phyloP scores from a whole-genome alignment of 2,888 invertebrate species.

The Zeuzera pyrina region DNA sequence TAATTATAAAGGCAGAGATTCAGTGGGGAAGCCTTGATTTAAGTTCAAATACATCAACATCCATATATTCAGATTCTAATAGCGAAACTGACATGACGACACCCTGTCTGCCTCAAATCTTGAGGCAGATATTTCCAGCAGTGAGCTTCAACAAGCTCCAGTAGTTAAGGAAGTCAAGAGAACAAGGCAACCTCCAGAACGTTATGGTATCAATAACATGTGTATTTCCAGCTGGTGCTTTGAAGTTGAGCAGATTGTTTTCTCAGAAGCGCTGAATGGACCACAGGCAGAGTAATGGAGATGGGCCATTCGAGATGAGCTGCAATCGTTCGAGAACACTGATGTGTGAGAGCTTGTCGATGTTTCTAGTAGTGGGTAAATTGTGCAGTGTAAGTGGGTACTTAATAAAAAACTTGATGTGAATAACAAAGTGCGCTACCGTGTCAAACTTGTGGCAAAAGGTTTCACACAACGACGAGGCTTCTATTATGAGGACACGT shows the following conservation, averaged over 20 bases:
- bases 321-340: slow-evolving; percentile 9
- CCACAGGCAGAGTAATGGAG: slow-evolving; percentile 8
- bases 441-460: slow-evolving; percentile 6
- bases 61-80: no score
- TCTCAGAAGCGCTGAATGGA: slow-evolving; percentile 6
- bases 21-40: slow-evolving; percentile 2
- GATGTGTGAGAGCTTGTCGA: no score
- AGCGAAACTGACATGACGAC: no score
- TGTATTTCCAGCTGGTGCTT: slow-evolving; percentile 1
- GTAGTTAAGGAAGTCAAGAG: no score
- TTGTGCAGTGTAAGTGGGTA: no score
- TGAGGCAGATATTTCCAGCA: no score
- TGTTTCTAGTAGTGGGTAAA: no score
- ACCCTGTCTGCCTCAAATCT: no score
- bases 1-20: slow-evolving; percentile 1
- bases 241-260: slow-evolving; percentile 3
- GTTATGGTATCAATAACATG: slow-evolving; percentile 1
- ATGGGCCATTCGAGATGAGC: slow-evolving; percentile 7
- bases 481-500: slow-evolving; percentile 8
- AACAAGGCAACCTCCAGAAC: slow-evolving; percentile 1
- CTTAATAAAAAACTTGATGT: no score
- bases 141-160: no score
- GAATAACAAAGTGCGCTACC: neutral
- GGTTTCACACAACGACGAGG: no score
- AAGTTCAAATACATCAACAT: neutral